phyloP scores from a whole-genome alignment of 1,140 invertebrate genomes.

The Oncopodura yosiiana region DNA sequence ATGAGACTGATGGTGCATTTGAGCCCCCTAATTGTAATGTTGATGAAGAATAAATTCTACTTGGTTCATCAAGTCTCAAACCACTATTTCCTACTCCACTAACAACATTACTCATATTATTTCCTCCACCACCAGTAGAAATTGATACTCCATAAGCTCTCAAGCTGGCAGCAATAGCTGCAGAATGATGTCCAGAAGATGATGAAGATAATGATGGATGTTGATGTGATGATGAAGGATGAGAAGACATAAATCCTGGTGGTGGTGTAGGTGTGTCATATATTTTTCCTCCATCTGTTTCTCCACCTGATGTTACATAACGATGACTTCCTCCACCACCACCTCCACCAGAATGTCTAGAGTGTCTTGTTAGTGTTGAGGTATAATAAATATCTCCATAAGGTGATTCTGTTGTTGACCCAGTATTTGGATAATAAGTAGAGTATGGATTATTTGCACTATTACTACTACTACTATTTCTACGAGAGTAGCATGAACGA shows the following conservation, averaged over 20 bases:
- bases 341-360: conserved; percentile 10
- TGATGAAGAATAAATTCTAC: conserved; percentile 33
- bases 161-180: neutral
- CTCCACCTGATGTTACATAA: neutral
- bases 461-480: conserved; percentile 11
- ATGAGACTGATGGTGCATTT: conserved; percentile 2
- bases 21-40: conserved; percentile 27
- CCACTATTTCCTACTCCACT: neutral
- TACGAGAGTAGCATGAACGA: conserved; percentile 16
- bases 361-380: conserved; percentile 28
- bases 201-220: neutral
- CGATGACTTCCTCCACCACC: neutral
- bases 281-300: conserved; percentile 14
- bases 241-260: conserved; percentile 15
- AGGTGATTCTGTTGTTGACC: conserved; percentile 29
- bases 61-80: conserved; percentile 28
- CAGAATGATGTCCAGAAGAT: neutral
- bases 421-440: conserved; percentile 21
- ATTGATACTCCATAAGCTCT: conserved; percentile 16
- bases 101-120: neutral
- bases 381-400: conserved; percentile 34
- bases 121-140: neutral
- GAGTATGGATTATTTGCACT: conserved; percentile 19
- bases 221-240: neutral
- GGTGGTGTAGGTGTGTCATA: conserved; percentile 29